These are phyloP conservation scores for Amphiprion percula DNA, from an alignment of 2,113 vertebrate genomes.

Conservation along the genomic window DNA sequence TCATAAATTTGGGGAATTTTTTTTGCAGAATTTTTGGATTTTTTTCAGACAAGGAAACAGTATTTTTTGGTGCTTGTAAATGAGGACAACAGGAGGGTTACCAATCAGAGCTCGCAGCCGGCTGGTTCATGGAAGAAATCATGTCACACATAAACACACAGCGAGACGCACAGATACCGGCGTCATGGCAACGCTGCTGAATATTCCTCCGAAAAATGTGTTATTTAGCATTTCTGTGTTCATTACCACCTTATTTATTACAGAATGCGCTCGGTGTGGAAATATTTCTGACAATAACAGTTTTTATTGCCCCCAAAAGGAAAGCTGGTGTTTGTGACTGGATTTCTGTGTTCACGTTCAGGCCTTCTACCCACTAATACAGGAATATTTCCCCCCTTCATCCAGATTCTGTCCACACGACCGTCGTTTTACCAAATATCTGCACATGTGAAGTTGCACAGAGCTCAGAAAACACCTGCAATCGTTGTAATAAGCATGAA, in stretches of 20 bases:
- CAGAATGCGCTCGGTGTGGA: slow-evolving; percentile 30
- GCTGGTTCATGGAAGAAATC: background rate
- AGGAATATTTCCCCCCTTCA: too few relatives aligned
- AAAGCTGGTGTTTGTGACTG: background rate
- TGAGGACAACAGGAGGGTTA: background rate
- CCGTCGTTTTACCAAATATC: too few relatives aligned
- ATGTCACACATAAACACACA: background rate
- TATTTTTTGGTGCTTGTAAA: too few relatives aligned
- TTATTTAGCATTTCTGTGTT: slow-evolving; percentile 26
- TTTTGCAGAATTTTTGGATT: too few relatives aligned
- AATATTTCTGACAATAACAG: slow-evolving; percentile 24
- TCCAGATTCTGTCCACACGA: too few relatives aligned
- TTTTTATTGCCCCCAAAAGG: slow-evolving; percentile 19
- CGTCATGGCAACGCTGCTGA: slow-evolving; percentile 10
- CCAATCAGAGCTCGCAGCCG: slow-evolving; percentile 30
- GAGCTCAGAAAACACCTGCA: too few relatives aligned
- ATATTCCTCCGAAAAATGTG: background rate
- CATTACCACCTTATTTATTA: slow-evolving; percentile 36
- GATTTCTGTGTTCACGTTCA: background rate
- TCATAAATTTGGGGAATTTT: too few relatives aligned
- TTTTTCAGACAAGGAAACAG: too few relatives aligned
- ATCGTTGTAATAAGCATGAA: too few relatives aligned
- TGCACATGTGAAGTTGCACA: too few relatives aligned
- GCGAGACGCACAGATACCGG: background rate
- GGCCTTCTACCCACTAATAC: too few relatives aligned